phyloP scores from a whole-genome alignment of 2,888 invertebrate species.

The Hesperia comma region DNA sequence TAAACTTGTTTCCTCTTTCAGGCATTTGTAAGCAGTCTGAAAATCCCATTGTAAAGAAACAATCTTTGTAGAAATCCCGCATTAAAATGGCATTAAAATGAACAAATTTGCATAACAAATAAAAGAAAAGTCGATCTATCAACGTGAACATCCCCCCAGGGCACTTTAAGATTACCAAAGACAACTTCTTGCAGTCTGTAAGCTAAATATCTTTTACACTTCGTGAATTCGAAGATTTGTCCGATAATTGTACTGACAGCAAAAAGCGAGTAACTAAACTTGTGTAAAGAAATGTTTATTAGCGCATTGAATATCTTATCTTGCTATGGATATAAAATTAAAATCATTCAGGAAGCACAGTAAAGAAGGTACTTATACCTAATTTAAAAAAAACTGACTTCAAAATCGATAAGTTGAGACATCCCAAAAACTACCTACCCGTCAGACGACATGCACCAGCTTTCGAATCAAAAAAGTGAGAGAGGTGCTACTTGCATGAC shows the following conservation, averaged over 20 bases:
- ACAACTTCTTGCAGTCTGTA: conserved; percentile 17
- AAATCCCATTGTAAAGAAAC: too few relatives aligned
- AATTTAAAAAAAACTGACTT: too few relatives aligned
- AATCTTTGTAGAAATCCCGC: not conserved
- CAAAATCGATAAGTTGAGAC: too few relatives aligned
- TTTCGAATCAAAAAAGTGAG: too few relatives aligned
- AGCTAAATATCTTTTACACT: conserved; percentile 23
- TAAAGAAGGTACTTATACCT: too few relatives aligned
- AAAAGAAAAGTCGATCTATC: conserved; percentile 17
- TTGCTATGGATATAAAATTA: too few relatives aligned
- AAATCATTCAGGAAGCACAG: too few relatives aligned
- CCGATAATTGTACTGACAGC: not conserved
- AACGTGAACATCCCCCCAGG: conserved; percentile 20
- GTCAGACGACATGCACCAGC: too few relatives aligned
- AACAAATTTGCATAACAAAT: conserved; percentile 18
- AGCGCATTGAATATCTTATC: not conserved
- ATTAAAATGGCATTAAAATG: conserved; percentile 24
- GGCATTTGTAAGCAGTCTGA: too few relatives aligned
- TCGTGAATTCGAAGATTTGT: conserved; percentile 17
- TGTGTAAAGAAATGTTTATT: not conserved
- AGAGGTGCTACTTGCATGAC: too few relatives aligned
- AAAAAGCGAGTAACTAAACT: not conserved
- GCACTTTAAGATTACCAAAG: conserved; percentile 20
- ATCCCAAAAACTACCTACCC: too few relatives aligned
- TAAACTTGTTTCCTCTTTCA: too few relatives aligned